Base-by-base conservation (phyloP, 2,113 vertebrate species). In the Sardina pilchardus region DNA sequence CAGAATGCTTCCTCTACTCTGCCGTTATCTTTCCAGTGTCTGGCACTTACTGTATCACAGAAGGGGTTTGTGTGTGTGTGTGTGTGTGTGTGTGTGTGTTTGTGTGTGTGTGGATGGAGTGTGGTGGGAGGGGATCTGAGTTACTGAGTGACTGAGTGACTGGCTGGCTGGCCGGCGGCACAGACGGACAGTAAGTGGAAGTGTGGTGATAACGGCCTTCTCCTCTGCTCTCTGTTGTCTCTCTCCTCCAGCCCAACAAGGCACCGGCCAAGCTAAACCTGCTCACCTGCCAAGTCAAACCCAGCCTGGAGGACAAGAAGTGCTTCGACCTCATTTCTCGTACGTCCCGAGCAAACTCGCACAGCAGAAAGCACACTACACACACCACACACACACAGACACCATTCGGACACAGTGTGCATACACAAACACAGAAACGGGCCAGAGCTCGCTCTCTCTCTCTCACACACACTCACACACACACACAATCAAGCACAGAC, bases 221-320 rank as follows among this genome's bases (percentile, higher is more conserved):
- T 30, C 63, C 48, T 42, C 26, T 47, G 12, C 42, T 47, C 12
- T 26, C 47, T 84, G 78, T 14, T 48, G 56, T 86, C 50, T 83
- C 26, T 85, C 43, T 45, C 34, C 82, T 56, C 67, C 84, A 95
- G 95, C 91, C 88, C 43, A 93, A 92, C 86, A 90, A 91, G 39
- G 88, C 92, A 7, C 94, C 94, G 82, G 91, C 91, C 88, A 95
- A 93, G 78, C 90, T 95, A 48, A 95, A 95, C 88, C 93, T 96
- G 14, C 92, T 96, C 86, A 95, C 94, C 39, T 96, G 95, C 83
- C 94, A 95, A 89, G 93, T 95, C 89, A 95, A 95, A 87, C 95
- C 90, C 0, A 94, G 91, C 19, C 6, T 48, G 82, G 94, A 95
- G 81, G 94, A 95, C 85, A 94, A 92, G 90, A 95, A 94, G 83